A percentile compares a stretch with the other conserved stretches of the same genome.
phyloP scores from a whole-genome alignment of 2,797 vertebrate genomes.

The Hapalemur alaotrensis region DNA sequence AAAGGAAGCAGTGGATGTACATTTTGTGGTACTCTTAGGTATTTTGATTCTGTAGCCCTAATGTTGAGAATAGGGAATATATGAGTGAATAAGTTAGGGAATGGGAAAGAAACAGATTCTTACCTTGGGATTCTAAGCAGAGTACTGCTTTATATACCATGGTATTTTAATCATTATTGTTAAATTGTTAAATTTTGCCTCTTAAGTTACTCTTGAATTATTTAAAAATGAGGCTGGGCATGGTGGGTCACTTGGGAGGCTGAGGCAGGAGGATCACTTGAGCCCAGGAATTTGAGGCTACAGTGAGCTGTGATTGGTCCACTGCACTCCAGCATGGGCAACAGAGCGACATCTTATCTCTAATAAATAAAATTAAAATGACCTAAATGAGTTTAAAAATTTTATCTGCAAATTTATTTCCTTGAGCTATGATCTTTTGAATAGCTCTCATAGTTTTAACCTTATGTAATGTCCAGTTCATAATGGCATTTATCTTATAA shows the following conservation, averaged over 20 bases:
- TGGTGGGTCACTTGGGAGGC: background rate
- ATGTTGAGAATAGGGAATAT: background rate
- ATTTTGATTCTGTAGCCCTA: background rate
- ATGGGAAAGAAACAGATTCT: background rate
- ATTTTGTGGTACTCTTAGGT: background rate
- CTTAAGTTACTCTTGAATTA: background rate
- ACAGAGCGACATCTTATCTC: background rate
- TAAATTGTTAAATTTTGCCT: background rate
- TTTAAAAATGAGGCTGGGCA: background rate
- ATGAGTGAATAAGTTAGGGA: background rate
- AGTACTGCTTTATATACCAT: background rate
- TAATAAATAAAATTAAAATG: background rate
- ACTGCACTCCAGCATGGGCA: background rate
- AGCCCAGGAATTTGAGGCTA: background rate
- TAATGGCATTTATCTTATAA: background rate
- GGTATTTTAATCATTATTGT: background rate
- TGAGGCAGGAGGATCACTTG: background rate
- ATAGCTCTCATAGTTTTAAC: background rate
- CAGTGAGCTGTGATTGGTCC: no score
- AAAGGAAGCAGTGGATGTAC: background rate
- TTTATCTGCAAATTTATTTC: conserved; percentile 27
- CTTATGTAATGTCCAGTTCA: background rate
- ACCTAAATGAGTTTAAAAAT: background rate
- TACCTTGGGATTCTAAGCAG: background rate
- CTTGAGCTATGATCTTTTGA: background rate